These are phyloP conservation scores for Brachypteracias leptosomus DNA, from an alignment of 2,113 vertebrate species.

Conservation along the genomic window DNA sequence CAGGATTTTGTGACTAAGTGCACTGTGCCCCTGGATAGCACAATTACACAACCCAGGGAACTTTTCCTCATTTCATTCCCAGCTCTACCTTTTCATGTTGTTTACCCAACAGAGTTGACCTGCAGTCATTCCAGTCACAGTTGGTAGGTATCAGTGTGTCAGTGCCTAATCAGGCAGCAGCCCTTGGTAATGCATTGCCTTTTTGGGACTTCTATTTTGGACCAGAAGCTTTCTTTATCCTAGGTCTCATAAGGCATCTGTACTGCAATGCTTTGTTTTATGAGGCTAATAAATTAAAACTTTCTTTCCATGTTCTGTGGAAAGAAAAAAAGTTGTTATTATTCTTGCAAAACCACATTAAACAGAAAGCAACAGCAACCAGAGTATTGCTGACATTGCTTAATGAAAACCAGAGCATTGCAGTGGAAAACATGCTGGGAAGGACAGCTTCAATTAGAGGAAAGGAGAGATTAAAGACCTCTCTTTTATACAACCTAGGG, in stretches of 20 bases:
- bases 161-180: not conserved
- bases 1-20: not conserved
- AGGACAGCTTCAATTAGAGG: conserved; percentile 52
- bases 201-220: not conserved
- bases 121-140: not conserved
- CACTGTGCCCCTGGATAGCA: not conserved
- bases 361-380: conserved; percentile 24
- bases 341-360: conserved; percentile 51
- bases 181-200: not conserved
- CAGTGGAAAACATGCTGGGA: conserved; percentile 7
- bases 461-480: conserved; percentile 51
- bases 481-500: conserved; percentile 5
- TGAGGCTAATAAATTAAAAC: conserved; percentile 32
- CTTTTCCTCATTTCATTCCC: not conserved
- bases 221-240: not conserved
- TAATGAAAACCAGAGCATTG: conserved; percentile 60
- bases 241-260: not conserved
- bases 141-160: not conserved
- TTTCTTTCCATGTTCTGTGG: conserved; percentile 1
- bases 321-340: conserved; percentile 26
- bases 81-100: not conserved
- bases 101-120: not conserved
- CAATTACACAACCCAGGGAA: not conserved
- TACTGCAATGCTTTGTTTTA: not conserved
- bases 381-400: conserved; percentile 11